Conservation (phyloP, 2,888 invertebrate genomes). For the Drosophila siamana region DNA sequence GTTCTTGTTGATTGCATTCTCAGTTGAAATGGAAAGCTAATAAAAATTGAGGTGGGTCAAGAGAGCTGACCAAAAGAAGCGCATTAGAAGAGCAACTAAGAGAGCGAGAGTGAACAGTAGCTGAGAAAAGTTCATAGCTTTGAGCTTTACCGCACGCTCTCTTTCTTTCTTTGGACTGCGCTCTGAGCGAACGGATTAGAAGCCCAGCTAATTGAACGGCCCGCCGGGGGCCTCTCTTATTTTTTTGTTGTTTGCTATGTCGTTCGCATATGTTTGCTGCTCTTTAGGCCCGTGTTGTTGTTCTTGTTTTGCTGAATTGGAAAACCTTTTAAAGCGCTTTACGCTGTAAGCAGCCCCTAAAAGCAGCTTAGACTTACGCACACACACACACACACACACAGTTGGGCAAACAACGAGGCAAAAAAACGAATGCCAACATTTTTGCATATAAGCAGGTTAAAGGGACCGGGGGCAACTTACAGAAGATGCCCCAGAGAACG, state of each 20-base stretch:
- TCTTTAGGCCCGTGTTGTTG: slow-evolving; percentile 11
- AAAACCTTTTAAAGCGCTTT: slow-evolving; percentile 78
- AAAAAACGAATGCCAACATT: slow-evolving; percentile 32
- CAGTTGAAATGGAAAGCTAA: slow-evolving; percentile 64
- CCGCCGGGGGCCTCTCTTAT: slow-evolving; percentile 18
- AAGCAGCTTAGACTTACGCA: slow-evolving; percentile 69
- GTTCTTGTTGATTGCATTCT: slow-evolving; percentile 43
- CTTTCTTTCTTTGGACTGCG: neutral
- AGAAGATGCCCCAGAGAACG: slow-evolving; percentile 55
- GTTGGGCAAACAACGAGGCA: slow-evolving; percentile 45
- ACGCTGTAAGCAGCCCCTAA: slow-evolving; percentile 72
- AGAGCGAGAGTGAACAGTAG: neutral
- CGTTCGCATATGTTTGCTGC: slow-evolving; percentile 44
- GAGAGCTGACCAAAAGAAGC: slow-evolving; percentile 13
- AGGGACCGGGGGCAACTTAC: slow-evolving; percentile 16
- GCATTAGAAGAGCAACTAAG: slow-evolving; percentile 1
- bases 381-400: slow-evolving; percentile 24
- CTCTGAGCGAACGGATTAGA: slow-evolving; percentile 4
- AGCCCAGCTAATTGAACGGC: slow-evolving; percentile 53
- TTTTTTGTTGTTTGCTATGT: slow-evolving; percentile 5
- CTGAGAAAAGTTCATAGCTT: neutral
- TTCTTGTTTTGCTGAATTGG: slow-evolving; percentile 28
- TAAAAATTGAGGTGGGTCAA: slow-evolving; percentile 67
- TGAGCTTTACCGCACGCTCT: slow-evolving; percentile 10
- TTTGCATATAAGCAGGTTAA: slow-evolving; percentile 47